Percentiles rank a stretch among this genome's conserved stretches.
These are phyloP conservation scores for Aythya baeri DNA, from an alignment of 2,113 vertebrate species.

Conservation along the genomic window DNA sequence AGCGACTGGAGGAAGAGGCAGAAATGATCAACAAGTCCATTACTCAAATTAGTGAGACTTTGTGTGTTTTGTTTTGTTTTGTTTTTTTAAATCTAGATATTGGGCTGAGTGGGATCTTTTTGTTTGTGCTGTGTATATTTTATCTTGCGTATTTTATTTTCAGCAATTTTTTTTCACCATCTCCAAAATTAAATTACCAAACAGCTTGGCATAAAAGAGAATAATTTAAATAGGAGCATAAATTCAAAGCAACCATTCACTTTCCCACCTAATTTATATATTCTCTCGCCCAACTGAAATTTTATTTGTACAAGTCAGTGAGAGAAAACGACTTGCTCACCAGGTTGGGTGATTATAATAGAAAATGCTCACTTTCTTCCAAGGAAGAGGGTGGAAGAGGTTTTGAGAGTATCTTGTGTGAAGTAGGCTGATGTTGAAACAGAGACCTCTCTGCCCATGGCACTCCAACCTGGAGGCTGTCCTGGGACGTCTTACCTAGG, in stretches of 20 bases:
- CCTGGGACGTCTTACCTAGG: not conserved
- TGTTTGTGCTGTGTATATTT: not conserved
- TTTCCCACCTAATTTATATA: not conserved
- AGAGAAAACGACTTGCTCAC: not conserved
- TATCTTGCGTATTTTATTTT: not conserved
- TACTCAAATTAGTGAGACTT: constrained; percentile 44
- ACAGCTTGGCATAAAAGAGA: not conserved
- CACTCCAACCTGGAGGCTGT: not conserved
- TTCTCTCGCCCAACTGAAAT: not conserved
- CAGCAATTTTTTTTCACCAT: not conserved
- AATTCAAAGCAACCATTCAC: not conserved
- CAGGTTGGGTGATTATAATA: not conserved
- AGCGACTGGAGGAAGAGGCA: constrained; percentile 35
- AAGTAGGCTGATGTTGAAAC: not conserved
- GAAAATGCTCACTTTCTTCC: not conserved
- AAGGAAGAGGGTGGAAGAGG: not conserved
- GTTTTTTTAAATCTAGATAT: not conserved
- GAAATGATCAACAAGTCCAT: constrained; percentile 52
- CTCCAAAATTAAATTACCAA: constrained; percentile 42
- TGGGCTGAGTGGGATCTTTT: constrained; percentile 1
- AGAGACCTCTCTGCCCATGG: fast-evolving
- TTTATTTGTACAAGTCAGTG: not conserved
- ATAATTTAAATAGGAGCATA: not conserved
- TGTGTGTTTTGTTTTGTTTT: too few species aligned
- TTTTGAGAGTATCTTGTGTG: not conserved